These are phyloP conservation scores for Idaea straminata DNA, from an alignment of 2,888 invertebrate genomes.

Conservation along the genomic window DNA sequence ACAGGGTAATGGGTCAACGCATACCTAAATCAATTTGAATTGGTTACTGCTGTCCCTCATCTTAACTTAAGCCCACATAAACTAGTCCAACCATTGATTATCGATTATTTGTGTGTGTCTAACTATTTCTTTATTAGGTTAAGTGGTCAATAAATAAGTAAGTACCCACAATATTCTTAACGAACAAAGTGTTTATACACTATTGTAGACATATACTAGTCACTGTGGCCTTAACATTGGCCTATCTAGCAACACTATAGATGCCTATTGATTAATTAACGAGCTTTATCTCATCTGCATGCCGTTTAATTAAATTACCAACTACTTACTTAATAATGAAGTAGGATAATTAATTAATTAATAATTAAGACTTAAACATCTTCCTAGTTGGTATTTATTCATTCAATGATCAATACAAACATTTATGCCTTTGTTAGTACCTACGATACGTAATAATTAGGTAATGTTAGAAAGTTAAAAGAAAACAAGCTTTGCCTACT, in stretches of 20 bases:
- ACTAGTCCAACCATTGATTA: constrained; percentile 13
- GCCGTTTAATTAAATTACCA: background rate
- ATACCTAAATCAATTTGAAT: constrained; percentile 32
- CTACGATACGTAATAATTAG: no score
- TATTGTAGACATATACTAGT: constrained; percentile 4
- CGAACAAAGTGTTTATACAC: constrained; percentile 10
- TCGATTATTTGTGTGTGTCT: constrained; percentile 20
- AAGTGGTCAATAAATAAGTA: constrained; percentile 21
- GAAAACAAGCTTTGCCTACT: background rate
- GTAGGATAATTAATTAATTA: no score
- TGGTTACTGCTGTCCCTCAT: constrained; percentile 36
- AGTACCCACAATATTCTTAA: constrained; percentile 12
- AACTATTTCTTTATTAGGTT: constrained; percentile 25
- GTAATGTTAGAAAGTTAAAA: no score
- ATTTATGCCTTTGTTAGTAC: no score
- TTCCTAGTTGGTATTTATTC: background rate
- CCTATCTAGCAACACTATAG: background rate
- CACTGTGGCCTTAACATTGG: background rate
- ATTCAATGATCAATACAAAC: background rate
- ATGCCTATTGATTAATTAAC: background rate
- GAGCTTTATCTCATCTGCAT: background rate
- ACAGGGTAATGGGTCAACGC: constrained; percentile 23
- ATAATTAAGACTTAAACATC: background rate
- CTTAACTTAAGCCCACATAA: constrained; percentile 17
- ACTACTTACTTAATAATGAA: no score